Evolutionary conservation across 2,888 invertebrate genomes (phyloP).

Genomic region (Acleris literana): DNA sequence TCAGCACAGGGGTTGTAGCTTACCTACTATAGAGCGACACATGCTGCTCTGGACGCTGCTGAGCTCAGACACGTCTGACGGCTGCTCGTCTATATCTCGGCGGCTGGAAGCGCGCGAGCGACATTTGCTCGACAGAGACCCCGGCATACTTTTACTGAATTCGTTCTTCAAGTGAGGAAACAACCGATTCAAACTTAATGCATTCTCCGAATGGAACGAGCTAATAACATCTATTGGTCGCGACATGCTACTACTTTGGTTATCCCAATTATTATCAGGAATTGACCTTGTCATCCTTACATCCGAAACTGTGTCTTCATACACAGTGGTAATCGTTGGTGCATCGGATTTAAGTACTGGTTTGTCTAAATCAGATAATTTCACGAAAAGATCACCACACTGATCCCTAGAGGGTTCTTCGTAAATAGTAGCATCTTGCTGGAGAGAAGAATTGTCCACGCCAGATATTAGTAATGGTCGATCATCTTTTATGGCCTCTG

Average conservation of each 20-base stretch:
- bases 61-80: slow-evolving; percentile 78
- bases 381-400: slow-evolving; percentile 84
- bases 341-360: slow-evolving; percentile 69
- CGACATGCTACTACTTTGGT: slow-evolving; percentile 80
- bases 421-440: slow-evolving; percentile 40
- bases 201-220: slow-evolving; percentile 83
- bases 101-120: slow-evolving; percentile 57
- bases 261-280: slow-evolving; percentile 87
- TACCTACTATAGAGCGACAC: slow-evolving; percentile 82
- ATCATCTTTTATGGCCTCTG: slow-evolving; percentile 11
- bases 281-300: slow-evolving; percentile 87
- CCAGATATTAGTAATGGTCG: slow-evolving; percentile 23
- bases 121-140: slow-evolving; percentile 63
- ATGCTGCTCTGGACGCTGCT: slow-evolving; percentile 84
- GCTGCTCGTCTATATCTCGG: slow-evolving; percentile 74
- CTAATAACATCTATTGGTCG: slow-evolving; percentile 85
- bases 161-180: slow-evolving; percentile 85
- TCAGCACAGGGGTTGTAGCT: slow-evolving; percentile 38
- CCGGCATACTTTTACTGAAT: slow-evolving; percentile 74
- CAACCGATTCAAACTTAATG: slow-evolving; percentile 83
- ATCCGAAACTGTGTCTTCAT: slow-evolving; percentile 55
- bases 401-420: slow-evolving; percentile 50
- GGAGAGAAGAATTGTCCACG: slow-evolving; percentile 31
- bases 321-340: slow-evolving; percentile 42
- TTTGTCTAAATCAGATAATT: slow-evolving; percentile 91